Base-by-base conservation (phyloP, 2,888 invertebrate genomes). In the Cosmorhoe ocellata region DNA sequence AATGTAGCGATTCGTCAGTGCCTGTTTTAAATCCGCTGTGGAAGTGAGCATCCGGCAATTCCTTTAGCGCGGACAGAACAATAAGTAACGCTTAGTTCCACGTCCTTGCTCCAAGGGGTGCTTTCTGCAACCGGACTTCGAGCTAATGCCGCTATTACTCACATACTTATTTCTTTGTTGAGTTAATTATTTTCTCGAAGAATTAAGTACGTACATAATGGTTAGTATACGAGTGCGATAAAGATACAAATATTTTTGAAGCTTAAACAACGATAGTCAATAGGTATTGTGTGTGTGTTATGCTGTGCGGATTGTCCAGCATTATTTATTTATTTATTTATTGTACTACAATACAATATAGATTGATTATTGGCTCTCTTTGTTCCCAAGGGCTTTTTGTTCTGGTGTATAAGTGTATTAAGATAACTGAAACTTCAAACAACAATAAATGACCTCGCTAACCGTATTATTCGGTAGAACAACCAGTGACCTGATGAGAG, bases 1-100 rank as follows among this genome's bases (percentile, higher is more conserved):
- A 84, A 82, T 82, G 83, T 79, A 75, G 77, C 81, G 61, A 84
- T 84, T 76, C 74, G 73, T 84, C 84, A 84, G 77, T 81, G 82
- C 75, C 81, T 75, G 74, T 67, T 79, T 79, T 79, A 84, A 82
- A 78, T 79, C 82, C 77, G 69, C 69, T 71, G 67, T 69, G 74
- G 75, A 74, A 79, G 79, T 71, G 72, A 76, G 66, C 78, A 75
- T 76, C 74, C 76, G 64, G 79, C 79, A 73, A 80, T 78, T 77
- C 48, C 53, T 53, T 48, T 39, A 36, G 48, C 53, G 71, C 66
- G 69, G 76, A 75, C 73, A 67, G 75, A 67, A 76, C 75, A 71
- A 79, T 80, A 81, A 80, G 79, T 82, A 81, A 81, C 74, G 79
- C 80, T 82, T 78, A 79, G 77, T 68, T 64, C 67, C 63, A 64